These are phyloP conservation scores for Lepidotrigona ventralis DNA, from an alignment of 1,140 invertebrate species.

Conservation along the genomic window DNA sequence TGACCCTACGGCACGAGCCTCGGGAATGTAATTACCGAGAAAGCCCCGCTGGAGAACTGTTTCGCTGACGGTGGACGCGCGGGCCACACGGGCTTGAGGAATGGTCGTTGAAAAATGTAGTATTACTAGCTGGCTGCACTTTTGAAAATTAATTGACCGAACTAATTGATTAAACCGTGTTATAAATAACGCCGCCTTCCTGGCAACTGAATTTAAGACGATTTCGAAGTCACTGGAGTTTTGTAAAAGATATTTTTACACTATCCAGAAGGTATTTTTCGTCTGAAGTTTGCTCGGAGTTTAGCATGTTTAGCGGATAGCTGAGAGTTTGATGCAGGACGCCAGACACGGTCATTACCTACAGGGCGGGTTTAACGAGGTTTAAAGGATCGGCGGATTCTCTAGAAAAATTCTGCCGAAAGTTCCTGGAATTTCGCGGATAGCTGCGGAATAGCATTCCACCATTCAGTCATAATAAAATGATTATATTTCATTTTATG, in stretches of 20 bases:
- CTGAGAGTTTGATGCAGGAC: too few species aligned
- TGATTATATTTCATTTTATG: neutral
- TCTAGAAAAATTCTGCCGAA: neutral
- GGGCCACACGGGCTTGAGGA: neutral
- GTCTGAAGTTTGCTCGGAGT: neutral
- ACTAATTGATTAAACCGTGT: too few species aligned
- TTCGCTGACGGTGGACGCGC: neutral
- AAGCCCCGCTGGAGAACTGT: conserved; percentile 25
- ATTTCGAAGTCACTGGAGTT: too few species aligned
- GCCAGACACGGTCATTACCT: neutral
- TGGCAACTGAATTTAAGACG: too few species aligned
- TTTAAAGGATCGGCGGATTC: neutral
- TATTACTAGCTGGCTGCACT: neutral
- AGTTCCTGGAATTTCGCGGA: neutral
- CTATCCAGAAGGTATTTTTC: neutral
- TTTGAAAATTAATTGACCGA: too few species aligned
- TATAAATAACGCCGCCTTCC: too few species aligned
- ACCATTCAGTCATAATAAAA: neutral
- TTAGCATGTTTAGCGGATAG: neutral
- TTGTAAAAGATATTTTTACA: too few species aligned
- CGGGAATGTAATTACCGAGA: conserved; percentile 58
- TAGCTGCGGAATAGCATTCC: neutral
- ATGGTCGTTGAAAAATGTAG: conserved; percentile 3
- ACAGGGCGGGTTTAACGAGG: neutral
- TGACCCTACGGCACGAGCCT: conserved; percentile 34